Conservation (phyloP, 2,113 vertebrate genomes). For the Malurus elegans region DNA sequence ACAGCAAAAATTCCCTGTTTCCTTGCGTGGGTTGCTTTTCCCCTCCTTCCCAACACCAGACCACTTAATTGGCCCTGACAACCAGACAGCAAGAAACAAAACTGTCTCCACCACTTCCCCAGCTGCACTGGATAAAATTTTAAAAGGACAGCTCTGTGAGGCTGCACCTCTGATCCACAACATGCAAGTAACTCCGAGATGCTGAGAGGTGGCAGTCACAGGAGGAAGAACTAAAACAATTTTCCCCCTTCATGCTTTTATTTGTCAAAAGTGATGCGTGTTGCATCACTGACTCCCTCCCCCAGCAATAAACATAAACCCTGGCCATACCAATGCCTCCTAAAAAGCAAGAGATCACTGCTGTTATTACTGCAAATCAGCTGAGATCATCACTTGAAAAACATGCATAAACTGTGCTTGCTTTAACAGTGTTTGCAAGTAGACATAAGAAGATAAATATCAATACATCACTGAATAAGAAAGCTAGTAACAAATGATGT, state of each 20-base stretch:
- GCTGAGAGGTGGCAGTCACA: background rate
- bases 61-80: background rate
- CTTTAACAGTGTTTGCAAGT: background rate
- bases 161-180: background rate
- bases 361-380: background rate
- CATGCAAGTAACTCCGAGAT: fast-evolving
- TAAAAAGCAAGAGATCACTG: background rate
- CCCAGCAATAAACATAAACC: background rate
- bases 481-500: background rate
- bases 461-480: background rate
- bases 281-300: background rate
- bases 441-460: background rate
- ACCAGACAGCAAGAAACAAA: background rate
- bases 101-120: background rate
- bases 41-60: background rate
- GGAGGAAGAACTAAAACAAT: background rate
- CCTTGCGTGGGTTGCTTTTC: background rate
- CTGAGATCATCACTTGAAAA: background rate
- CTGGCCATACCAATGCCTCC: background rate
- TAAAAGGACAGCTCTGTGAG: background rate
- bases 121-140: background rate
- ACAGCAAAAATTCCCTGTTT: background rate
- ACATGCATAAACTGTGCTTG: background rate
- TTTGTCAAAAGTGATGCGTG: background rate
- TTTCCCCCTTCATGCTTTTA: background rate